Evolutionary conservation across 2,113 vertebrate genomes (phyloP).

Genomic region (Madoqua kirkii): DNA sequence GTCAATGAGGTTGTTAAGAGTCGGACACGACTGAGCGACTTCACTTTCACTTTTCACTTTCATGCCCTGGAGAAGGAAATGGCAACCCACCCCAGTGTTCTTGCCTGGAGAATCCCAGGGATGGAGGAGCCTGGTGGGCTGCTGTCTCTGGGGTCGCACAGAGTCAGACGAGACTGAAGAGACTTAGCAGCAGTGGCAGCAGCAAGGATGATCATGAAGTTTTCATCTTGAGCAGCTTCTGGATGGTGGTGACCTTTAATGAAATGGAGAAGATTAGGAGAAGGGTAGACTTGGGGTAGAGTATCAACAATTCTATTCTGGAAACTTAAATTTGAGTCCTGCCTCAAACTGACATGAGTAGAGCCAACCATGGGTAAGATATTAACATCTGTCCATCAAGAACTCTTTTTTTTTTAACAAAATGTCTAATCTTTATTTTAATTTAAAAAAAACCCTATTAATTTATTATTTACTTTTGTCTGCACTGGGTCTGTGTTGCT

Average conservation of each 20-base stretch:
- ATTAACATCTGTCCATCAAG: neutral
- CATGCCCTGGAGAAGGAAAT: no score
- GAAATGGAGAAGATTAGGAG: neutral
- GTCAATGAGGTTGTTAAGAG: no score
- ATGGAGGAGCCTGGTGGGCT: no score
- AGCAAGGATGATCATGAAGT: neutral
- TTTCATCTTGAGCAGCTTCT: neutral
- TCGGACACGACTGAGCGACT: rapidly evolving
- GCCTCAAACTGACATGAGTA: neutral
- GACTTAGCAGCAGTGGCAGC: no score
- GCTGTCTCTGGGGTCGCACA: rapidly evolving
- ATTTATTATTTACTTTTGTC: neutral
- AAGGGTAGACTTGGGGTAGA: neutral
- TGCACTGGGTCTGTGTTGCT: neutral
- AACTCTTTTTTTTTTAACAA: neutral
- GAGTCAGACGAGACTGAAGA: rapidly evolving
- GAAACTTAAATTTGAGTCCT: neutral
- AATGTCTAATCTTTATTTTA: neutral
- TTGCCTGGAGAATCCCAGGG: no score
- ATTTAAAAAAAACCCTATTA: neutral
- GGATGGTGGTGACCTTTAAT: neutral
- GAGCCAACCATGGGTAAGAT: neutral
- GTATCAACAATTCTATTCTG: neutral
- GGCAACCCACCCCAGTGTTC: no score
- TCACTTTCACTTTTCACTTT: no score